These are phyloP conservation scores for Istiophorus platypterus DNA, from an alignment of 2,113 vertebrate genomes.

Conservation along the genomic window DNA sequence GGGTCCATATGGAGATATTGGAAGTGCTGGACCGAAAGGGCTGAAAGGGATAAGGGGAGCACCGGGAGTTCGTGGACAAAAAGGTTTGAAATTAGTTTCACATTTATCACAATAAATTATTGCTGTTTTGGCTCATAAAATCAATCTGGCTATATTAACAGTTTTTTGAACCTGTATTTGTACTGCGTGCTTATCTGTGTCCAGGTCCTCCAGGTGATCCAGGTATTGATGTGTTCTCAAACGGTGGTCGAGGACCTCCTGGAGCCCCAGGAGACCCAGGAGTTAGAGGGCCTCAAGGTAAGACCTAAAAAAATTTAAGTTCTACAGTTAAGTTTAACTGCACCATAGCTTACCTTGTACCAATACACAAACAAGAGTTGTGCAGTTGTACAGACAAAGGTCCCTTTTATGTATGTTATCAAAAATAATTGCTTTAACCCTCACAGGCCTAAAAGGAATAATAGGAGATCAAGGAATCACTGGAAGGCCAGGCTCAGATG, in stretches of 20 bases:
- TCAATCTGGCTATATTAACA: not conserved
- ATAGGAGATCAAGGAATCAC: constrained; percentile 83
- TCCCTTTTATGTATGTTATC: not conserved
- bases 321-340: no score
- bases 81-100: constrained; percentile 59
- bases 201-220: constrained; percentile 71
- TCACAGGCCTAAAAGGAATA: constrained; percentile 85
- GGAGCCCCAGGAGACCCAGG: constrained; percentile 75
- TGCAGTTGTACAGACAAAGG: not conserved
- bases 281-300: constrained; percentile 80
- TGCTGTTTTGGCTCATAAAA: not conserved
- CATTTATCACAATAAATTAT: not conserved
- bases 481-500: constrained; percentile 83
- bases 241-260: constrained; percentile 52
- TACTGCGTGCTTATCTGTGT: constrained; percentile 4
- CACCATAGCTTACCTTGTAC: no score
- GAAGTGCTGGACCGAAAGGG: constrained; percentile 68
- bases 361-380: not conserved
- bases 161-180: not conserved
- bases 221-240: constrained; percentile 43
- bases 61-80: constrained; percentile 55
- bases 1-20: constrained; percentile 68
- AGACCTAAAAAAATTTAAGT: not conserved
- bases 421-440: not conserved
- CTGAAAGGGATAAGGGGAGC: constrained; percentile 50